Conservation (phyloP, 2,888 invertebrate species). For the Ennomos quercinarius region DNA sequence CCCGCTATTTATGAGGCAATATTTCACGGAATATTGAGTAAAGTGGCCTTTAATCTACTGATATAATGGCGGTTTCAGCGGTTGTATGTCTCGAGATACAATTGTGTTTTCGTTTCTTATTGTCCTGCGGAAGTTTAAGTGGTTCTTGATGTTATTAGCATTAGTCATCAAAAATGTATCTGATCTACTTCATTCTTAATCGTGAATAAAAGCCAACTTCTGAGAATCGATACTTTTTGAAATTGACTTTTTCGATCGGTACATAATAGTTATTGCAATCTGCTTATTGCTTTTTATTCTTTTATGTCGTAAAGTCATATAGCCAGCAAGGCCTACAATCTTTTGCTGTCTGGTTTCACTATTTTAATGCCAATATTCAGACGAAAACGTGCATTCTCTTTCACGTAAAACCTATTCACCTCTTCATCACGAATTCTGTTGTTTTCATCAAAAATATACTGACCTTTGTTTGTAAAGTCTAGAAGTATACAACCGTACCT, state of each 20-base stretch:
- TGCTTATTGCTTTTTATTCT: no score
- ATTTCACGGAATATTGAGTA: constrained; percentile 84
- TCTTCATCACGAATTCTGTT: background rate
- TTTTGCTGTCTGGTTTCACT: no score
- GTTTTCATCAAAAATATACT: constrained; percentile 13
- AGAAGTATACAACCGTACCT: constrained; percentile 25
- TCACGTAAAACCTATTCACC: no score
- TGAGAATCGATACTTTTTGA: no score
- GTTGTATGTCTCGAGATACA: constrained; percentile 61
- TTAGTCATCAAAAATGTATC: background rate
- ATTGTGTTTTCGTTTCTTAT: constrained; percentile 75
- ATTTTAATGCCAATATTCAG: no score
- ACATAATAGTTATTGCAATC: no score
- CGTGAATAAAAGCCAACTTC: no score
- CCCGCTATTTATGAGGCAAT: constrained; percentile 82
- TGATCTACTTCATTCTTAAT: no score
- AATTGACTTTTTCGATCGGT: no score
- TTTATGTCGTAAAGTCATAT: no score
- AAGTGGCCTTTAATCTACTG: constrained; percentile 84
- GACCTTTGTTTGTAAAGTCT: constrained; percentile 23
- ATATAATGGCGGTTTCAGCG: constrained; percentile 76
- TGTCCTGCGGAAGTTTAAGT: constrained; percentile 62
- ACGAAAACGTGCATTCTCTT: no score
- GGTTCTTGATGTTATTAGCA: constrained; percentile 35
- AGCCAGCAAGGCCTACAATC: no score